Percentiles rank a stretch among this genome's conserved stretches.
Evolutionary conservation across 2,888 invertebrate genomes (phyloP).

Genomic region (Nymphalis polychloros): DNA sequence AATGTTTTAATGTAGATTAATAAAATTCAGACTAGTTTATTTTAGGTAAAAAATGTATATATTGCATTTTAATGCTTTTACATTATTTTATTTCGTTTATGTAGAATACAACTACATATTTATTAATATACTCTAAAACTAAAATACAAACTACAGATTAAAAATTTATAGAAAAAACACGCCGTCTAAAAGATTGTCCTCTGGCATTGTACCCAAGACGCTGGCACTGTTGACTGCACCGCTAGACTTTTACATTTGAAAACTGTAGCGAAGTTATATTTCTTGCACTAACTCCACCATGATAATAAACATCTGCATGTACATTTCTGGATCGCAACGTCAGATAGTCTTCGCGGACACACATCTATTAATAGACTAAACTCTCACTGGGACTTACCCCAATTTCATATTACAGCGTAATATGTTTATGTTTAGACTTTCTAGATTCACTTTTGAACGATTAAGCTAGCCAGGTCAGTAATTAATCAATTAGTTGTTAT

Average conservation of each 20-base stretch:
- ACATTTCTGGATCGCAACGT: not conserved
- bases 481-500: constrained; percentile 33
- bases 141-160: too few relatives aligned
- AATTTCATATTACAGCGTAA: not conserved
- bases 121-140: too few relatives aligned
- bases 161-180: too few relatives aligned
- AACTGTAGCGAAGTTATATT: too few relatives aligned
- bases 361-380: not conserved
- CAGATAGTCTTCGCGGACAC: not conserved
- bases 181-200: too few relatives aligned
- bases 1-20: not conserved
- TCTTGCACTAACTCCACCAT: too few relatives aligned
- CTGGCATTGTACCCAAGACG: too few relatives aligned
- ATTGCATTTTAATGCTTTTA: not conserved
- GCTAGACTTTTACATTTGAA: too few relatives aligned
- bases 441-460: constrained; percentile 16
- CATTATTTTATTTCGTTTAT: too few relatives aligned
- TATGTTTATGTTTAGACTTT: constrained; percentile 9
- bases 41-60: not conserved
- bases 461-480: constrained; percentile 26
- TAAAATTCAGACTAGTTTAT: not conserved
- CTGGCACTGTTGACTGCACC: too few relatives aligned
- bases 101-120: too few relatives aligned
- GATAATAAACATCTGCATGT: too few relatives aligned
- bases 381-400: not conserved